Base-by-base conservation (phyloP, 1,140 invertebrate genomes). In the Drosophila biarmipes region DNA sequence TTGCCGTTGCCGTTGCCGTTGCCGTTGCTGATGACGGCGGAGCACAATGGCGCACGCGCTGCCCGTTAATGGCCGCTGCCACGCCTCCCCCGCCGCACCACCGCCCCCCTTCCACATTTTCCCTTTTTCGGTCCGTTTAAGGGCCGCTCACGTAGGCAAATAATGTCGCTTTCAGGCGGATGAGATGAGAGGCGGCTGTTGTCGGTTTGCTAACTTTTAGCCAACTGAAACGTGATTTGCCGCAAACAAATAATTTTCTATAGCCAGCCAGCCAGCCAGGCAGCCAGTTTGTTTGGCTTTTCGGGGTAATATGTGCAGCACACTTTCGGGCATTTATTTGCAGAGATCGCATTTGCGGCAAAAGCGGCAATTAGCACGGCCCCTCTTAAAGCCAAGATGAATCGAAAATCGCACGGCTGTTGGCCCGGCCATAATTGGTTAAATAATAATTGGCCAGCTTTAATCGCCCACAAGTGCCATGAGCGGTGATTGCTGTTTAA, bases 211-310 rank as follows among this genome's bases (percentile, higher is more conserved):
- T 67, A 75, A 75, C 73, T 75, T 75, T 75, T 75, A 66, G 73
- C 71, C 73, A 75, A 67, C 52, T 75, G 72, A 74, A 75, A 75
- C 73, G 73, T 75, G 73, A 75, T 75, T 75, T 75, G 73, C 72
- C 72, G 63, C 72, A 75, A 75, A 75, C 73, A 75, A 75, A 75
- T 75, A 75, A 75, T 75, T 75, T 75, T 64, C 51, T 55, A 54
- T 49, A 43, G 48, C 27, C 27, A 29, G 24, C 17, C 57, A 43
- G 42, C 17, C 42, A 43, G 42, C 10, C 43, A 15, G 55, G 48
- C 35, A 37, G 37, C 29, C 34, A 74, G 72, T 64, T 74, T 74
- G 71, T 74, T 56, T 53, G 67, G 35, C 46, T 38, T 31, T 71
- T 34, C 31, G 35, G 19, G 24, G 14, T 46, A 51, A 59, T 52